A percentile compares a stretch with the other conserved stretches of the same genome.
These are phyloP conservation scores for Aeoliscus strigatus DNA, from an alignment of 2,797 vertebrate species.

Conservation along the genomic window DNA sequence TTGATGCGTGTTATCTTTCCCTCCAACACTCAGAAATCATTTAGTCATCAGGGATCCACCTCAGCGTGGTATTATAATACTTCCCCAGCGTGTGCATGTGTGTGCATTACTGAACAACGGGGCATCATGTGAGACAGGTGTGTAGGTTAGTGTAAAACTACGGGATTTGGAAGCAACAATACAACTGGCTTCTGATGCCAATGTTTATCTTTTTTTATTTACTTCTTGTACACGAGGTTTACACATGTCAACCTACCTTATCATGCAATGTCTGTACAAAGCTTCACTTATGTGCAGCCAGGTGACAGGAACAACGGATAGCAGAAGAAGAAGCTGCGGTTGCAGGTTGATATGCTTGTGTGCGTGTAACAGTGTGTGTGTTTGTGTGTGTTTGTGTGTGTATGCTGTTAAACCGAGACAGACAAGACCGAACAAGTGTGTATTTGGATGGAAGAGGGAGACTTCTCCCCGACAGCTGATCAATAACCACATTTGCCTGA, in stretches of 20 bases:
- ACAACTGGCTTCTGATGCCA: too few species aligned
- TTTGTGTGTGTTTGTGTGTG: neutral
- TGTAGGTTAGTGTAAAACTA: too few species aligned
- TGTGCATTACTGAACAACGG: too few species aligned
- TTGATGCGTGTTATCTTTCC: slow-evolving; percentile 53
- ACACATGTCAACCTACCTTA: neutral
- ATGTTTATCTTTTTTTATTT: too few species aligned
- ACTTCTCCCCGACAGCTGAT: slow-evolving; percentile 40
- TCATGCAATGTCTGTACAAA: slow-evolving; percentile 5
- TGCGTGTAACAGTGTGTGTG: slow-evolving; percentile 10
- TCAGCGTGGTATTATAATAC: too few species aligned
- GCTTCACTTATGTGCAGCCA: slow-evolving; percentile 15
- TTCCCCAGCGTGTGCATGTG: too few species aligned
- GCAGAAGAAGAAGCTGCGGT: neutral
- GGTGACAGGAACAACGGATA: slow-evolving; percentile 13
- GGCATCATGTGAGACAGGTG: too few species aligned
- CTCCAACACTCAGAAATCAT: slow-evolving; percentile 2
- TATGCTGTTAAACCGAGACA: slow-evolving; percentile 18
- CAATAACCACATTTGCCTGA: slow-evolving; percentile 29
- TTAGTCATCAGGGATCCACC: too few species aligned
- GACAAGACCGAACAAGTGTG: slow-evolving; percentile 19
- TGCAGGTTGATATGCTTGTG: neutral
- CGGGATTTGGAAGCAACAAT: too few species aligned
- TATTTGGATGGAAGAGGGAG: slow-evolving; percentile 34
- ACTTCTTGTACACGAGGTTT: slow-evolving; percentile 1